Evolutionary conservation across 2,113 vertebrate genomes (phyloP), one percentile per base, ranked within the genome.

Genomic region (Clarias magur): DNA sequence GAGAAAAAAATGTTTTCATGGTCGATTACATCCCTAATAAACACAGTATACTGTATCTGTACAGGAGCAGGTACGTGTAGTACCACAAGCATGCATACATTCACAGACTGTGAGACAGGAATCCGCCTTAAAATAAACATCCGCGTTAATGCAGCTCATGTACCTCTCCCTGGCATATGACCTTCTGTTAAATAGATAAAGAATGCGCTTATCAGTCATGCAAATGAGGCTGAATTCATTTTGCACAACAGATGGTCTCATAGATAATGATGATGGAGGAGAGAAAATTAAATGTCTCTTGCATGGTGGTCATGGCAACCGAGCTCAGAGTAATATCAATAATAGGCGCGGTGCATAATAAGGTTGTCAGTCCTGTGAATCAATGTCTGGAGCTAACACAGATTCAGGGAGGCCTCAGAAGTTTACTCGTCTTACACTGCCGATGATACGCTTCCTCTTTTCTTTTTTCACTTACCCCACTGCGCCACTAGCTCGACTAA

Each of bases 211-310:
- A 99, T 99, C 98, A 99, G 97, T 98, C 98, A 99, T 99, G 98
- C 98, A 99, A 99, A 99, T 99, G 97, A 99, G 97, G 96, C 97
- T 99, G 98, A 99, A 99, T 99, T 99, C 98, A 99, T 99, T 99
- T 99, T 99, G 97, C 98, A 99, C 98, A 99, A 99, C 98, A 99
- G 98, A 99, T 99, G 98, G 98, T 98, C 98, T 97, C 98, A 98
- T 99, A 99, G 98, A 99, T 99, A 99, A 99, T 99, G 98, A 99
- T 99, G 98, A 99, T 99, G 97, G 98, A 98, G 97, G 97, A 99
- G 97, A 99, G 97, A 99, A 99, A 99, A 99, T 99, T 98, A 98
- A 99, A 99, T 98, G 98, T 99, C 97, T 99, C 97, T 98, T 94
- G 97, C 97, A 96, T 95, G 96, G 98, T 99, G 97, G 96, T 96